Percentiles rank a stretch among this genome's conserved stretches.
phyloP scores from a whole-genome alignment of 1,140 invertebrate species.

The Manduca sexta region DNA sequence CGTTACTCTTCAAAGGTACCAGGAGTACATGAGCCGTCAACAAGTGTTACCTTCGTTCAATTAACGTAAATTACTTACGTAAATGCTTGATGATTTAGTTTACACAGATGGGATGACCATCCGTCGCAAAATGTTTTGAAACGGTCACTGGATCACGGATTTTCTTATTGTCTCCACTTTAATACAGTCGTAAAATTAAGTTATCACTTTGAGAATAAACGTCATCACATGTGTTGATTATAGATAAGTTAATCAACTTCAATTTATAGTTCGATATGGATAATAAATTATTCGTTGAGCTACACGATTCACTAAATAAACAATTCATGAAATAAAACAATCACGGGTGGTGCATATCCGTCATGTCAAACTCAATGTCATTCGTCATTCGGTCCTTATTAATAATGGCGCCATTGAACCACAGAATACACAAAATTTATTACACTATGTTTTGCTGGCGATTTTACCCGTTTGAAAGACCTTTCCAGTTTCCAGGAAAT shows the following conservation, averaged over 20 bases:
- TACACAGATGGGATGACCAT: neutral
- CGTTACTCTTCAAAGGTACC: neutral
- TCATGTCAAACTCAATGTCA: neutral
- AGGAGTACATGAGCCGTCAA: neutral
- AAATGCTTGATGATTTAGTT: neutral
- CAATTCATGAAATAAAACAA: slow-evolving; percentile 4
- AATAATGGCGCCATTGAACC: neutral
- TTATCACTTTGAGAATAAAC: neutral
- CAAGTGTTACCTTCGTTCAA: neutral
- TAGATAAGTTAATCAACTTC: neutral
- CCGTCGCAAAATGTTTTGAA: slow-evolving; percentile 2
- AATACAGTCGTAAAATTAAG: neutral
- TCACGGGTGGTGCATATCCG: neutral
- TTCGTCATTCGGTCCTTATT: neutral
- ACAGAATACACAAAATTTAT: neutral
- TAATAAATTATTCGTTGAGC: neutral
- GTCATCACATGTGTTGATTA: neutral
- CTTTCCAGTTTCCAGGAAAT: too few relatives aligned
- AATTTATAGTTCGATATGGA: neutral
- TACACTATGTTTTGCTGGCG: neutral
- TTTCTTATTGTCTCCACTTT: neutral
- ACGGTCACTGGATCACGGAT: neutral
- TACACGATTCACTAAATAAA: slow-evolving; percentile 3
- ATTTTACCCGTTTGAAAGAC: too few relatives aligned
- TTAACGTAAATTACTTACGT: neutral